These are phyloP conservation scores for Jordanella pulchra DNA, from an alignment of 2,797 vertebrate species.

Conservation along the genomic window DNA sequence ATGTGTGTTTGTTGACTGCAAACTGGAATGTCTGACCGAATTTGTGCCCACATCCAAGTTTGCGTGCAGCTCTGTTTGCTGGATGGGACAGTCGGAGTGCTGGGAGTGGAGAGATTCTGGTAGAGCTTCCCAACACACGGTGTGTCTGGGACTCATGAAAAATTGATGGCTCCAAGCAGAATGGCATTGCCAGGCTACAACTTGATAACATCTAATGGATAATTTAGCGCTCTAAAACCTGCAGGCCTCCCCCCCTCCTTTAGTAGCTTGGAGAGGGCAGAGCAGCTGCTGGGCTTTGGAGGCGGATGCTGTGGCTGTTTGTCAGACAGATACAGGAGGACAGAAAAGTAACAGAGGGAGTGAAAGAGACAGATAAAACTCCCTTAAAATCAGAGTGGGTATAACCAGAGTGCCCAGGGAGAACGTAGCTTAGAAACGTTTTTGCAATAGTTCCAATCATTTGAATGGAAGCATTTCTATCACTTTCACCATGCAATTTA, in stretches of 20 bases:
- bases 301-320: conserved; percentile 36
- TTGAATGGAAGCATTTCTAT: conserved; percentile 13
- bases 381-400: conserved; percentile 35
- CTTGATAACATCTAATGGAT: conserved; percentile 98
- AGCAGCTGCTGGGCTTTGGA: conserved; percentile 63
- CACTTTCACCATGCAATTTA: conserved; percentile 54
- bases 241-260: conserved; percentile 61
- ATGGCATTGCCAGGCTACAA: conserved; percentile 95
- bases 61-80: conserved; percentile 50
- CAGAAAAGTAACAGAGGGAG: conserved; percentile 31
- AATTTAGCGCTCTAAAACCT: conserved; percentile 91
- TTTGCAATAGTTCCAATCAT: not conserved
- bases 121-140: conserved; percentile 66
- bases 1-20: conserved; percentile 63
- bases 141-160: conserved; percentile 83
- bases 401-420: conserved; percentile 16
- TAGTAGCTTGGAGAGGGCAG: conserved; percentile 54
- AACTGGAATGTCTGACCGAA: conserved; percentile 34
- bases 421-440: conserved; percentile 22
- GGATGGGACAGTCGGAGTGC: conserved; percentile 33
- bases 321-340: conserved; percentile 40
- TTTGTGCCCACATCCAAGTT: conserved; percentile 58
- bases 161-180: conserved; percentile 93
- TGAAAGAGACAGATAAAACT: conserved; percentile 23
- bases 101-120: conserved; percentile 51